These are phyloP conservation scores for Ivindomyrus marchei DNA, from an alignment of 2,113 vertebrate genomes.

Conservation along the genomic window DNA sequence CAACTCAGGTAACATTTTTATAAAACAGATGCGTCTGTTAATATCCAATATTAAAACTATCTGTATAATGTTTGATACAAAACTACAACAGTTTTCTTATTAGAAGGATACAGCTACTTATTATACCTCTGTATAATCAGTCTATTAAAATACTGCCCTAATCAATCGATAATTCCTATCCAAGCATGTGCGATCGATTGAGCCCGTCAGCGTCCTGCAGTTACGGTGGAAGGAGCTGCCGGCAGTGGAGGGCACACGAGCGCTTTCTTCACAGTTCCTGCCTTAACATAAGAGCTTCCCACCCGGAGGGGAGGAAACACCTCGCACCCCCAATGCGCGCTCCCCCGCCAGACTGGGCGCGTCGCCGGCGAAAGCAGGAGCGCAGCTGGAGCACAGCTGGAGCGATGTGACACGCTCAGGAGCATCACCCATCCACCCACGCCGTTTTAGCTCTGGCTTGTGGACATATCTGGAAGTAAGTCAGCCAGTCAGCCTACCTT, in stretches of 20 bases:
- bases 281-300: conserved; percentile 54
- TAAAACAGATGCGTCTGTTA: background rate
- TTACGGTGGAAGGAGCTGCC: background rate
- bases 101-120: background rate
- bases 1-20: background rate
- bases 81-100: background rate
- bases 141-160: background rate
- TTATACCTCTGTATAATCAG: background rate
- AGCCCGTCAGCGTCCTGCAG: background rate
- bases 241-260: background rate
- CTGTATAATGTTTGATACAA: background rate
- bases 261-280: conserved; percentile 23
- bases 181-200: background rate
- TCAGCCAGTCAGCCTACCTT: conserved; percentile 30
- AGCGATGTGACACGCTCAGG: conserved; percentile 11
- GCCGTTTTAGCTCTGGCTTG: background rate
- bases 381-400: conserved; percentile 15
- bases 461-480: conserved; percentile 36
- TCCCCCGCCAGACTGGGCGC: conserved; percentile 42
- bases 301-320: conserved; percentile 63
- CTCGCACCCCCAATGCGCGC: conserved; percentile 45
- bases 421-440: conserved; percentile 12
- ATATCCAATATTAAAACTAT: background rate
- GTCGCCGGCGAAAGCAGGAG: conserved; percentile 20
- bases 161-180: background rate